Conservation (phyloP, 2,888 invertebrate species). For the Alcis repandata region DNA sequence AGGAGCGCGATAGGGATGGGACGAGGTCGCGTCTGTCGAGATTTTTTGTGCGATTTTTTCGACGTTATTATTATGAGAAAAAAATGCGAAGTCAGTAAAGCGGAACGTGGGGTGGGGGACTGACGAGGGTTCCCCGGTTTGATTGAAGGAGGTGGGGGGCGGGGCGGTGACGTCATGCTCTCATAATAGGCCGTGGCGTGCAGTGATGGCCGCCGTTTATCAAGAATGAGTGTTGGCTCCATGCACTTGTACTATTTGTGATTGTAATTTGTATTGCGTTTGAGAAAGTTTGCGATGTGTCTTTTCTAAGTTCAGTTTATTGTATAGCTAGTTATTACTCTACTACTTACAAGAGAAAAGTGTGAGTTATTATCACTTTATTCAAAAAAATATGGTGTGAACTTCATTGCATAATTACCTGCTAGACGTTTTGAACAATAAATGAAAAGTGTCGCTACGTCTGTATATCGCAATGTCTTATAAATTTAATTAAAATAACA, state of each 20-base stretch:
- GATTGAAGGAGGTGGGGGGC: constrained; percentile 85
- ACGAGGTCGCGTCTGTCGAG: constrained; percentile 80
- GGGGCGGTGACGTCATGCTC: constrained; percentile 86
- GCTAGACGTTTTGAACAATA: too few relatives aligned
- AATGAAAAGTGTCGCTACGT: too few relatives aligned
- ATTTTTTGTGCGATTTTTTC: constrained; percentile 86
- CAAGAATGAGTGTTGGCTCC: constrained; percentile 75
- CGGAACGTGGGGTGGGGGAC: constrained; percentile 84
- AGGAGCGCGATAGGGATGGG: constrained; percentile 76
- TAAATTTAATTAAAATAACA: too few relatives aligned
- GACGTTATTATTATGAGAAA: constrained; percentile 86
- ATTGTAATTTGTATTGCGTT: constrained; percentile 34
- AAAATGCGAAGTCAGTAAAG: constrained; percentile 86
- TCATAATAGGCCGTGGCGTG: constrained; percentile 85
- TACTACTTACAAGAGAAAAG: neutral
- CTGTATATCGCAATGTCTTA: too few relatives aligned
- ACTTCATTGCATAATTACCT: too few relatives aligned
- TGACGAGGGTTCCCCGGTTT: constrained; percentile 86
- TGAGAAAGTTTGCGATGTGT: neutral
- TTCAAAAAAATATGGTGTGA: too few relatives aligned
- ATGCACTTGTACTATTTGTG: constrained; percentile 77
- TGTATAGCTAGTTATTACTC: neutral
- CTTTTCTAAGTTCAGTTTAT: neutral
- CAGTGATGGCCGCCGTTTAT: constrained; percentile 86
- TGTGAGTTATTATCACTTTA: too few relatives aligned